Conservation (phyloP, 2,888 invertebrate genomes). For the Pedicia rivosa region DNA sequence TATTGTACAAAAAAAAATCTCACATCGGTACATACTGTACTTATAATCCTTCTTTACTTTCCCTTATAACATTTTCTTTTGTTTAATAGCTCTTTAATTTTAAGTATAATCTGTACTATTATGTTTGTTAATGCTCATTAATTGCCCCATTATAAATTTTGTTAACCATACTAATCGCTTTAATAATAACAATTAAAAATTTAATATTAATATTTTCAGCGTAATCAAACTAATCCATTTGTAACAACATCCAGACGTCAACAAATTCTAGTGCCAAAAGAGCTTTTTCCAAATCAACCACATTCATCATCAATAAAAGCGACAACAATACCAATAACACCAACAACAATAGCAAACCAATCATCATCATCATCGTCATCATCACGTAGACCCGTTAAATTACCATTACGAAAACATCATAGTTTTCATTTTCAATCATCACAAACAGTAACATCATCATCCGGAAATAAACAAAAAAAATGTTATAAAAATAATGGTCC, state of each 20-base stretch:
- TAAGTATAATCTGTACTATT: too few relatives aligned
- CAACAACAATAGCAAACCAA: too few relatives aligned
- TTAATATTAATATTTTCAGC: constrained; percentile 15
- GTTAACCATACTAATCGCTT: too few relatives aligned
- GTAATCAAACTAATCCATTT: constrained; percentile 27
- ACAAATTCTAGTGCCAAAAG: constrained; percentile 20
- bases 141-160: too few relatives aligned
- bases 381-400: constrained; percentile 20
- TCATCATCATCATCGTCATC: constrained; percentile 17
- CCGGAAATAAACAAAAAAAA: constrained; percentile 16
- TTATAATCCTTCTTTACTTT: too few relatives aligned
- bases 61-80: too few relatives aligned
- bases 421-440: constrained; percentile 27
- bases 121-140: too few relatives aligned
- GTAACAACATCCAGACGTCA: constrained; percentile 19
- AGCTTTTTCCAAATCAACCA: constrained; percentile 10
- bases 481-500: constrained; percentile 16
- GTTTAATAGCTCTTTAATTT: too few relatives aligned
- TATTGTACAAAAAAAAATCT: too few relatives aligned
- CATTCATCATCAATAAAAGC: not conserved
- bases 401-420: constrained; percentile 30
- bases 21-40: too few relatives aligned
- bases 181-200: too few relatives aligned
- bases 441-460: constrained; percentile 12
- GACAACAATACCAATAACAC: constrained; percentile 11